Evolutionary conservation across 2,888 invertebrate genomes (phyloP).

Genomic region (Isotomurus palustris): DNA sequence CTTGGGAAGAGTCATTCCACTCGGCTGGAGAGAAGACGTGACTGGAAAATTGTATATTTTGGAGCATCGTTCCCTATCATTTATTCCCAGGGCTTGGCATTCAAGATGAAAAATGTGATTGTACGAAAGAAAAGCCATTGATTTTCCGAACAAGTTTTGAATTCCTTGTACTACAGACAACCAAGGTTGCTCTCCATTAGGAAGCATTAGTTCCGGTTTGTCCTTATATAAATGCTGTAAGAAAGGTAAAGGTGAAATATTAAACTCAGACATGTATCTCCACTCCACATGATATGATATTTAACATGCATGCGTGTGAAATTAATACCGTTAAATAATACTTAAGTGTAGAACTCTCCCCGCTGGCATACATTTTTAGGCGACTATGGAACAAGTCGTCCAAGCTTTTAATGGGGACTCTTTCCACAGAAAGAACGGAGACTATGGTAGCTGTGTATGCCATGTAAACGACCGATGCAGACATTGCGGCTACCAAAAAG

Average conservation of each 20-base stretch:
- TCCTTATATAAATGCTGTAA: no score
- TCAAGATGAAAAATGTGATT: conserved; percentile 14
- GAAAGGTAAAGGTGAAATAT: no score
- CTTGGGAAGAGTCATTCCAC: conserved; percentile 12
- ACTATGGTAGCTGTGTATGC: conserved; percentile 21
- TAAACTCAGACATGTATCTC: no score
- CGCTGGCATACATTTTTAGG: conserved; percentile 4
- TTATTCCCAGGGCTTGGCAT: conserved; percentile 3
- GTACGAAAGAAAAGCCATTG: conserved; percentile 15
- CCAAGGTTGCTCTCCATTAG: no score
- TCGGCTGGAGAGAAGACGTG: neutral
- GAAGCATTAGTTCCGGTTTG: no score
- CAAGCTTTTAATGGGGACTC: conserved; percentile 14
- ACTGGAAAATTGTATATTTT: conserved; percentile 8
- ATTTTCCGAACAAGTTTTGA: neutral
- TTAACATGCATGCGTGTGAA: no score
- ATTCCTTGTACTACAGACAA: no score
- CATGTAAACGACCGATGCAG: conserved; percentile 5
- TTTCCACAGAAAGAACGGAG: conserved; percentile 14
- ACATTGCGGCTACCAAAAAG: conserved; percentile 2
- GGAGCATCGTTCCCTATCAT: conserved; percentile 1
- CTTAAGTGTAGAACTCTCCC: conserved; percentile 9
- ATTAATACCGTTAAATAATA: no score
- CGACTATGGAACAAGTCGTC: conserved; percentile 10
- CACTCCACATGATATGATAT: no score